Evolutionary conservation across 1,140 invertebrate species (phyloP).

Genomic region (Thaumetopoea pityocampa): DNA sequence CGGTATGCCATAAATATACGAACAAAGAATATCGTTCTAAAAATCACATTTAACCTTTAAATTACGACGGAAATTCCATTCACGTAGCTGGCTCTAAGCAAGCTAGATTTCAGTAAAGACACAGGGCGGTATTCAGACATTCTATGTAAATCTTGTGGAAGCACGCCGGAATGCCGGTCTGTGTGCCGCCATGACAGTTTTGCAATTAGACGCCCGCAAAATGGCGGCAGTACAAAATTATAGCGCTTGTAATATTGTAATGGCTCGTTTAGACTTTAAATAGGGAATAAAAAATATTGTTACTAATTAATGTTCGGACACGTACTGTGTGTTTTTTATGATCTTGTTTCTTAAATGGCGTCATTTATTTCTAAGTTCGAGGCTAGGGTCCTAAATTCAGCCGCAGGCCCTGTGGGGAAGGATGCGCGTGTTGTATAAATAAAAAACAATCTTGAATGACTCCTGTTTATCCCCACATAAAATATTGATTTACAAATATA

Average conservation of each 20-base stretch:
- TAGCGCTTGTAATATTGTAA: constrained; percentile 5
- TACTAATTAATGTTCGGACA: no score
- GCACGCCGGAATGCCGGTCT: constrained; percentile 26
- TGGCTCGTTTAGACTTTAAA: constrained; percentile 8
- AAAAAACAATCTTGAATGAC: no score
- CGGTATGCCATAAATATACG: background rate
- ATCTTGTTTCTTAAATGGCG: no score
- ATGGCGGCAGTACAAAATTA: constrained; percentile 27
- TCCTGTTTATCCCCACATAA: no score
- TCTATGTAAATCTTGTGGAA: constrained; percentile 28
- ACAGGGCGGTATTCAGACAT: constrained; percentile 28
- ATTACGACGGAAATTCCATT: constrained; percentile 16
- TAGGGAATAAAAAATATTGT: no score
- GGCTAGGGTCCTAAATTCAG: no score
- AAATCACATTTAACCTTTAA: constrained; percentile 9
- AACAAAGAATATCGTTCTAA: constrained; percentile 2
- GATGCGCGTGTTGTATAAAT: no score
- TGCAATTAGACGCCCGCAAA: constrained; percentile 29
- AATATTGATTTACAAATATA: no score
- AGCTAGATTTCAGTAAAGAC: constrained; percentile 21
- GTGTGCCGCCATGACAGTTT: constrained; percentile 31
- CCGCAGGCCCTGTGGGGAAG: no score
- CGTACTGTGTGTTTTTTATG: no score
- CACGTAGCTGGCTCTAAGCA: constrained; percentile 10
- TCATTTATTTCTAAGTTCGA: no score